A percentile compares a stretch with the other conserved stretches of the same genome.
Conservation (phyloP, 2,797 vertebrate genomes). For the Crocidura indochinensis region DNA sequence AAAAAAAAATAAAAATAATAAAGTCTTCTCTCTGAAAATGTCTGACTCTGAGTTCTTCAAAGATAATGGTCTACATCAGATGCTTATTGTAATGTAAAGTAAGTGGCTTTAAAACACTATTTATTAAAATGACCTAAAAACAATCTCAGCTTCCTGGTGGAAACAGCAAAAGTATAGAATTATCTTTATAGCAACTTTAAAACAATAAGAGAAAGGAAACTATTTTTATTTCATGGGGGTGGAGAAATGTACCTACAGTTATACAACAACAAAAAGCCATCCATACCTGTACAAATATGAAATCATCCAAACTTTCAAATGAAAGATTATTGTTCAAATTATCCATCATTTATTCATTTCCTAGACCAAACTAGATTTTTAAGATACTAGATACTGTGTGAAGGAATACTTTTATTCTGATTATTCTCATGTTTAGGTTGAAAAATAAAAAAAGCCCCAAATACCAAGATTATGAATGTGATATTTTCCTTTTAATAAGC, state of each 20-base stretch:
- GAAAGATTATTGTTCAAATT: slow-evolving; percentile 53
- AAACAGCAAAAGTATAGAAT: slow-evolving; percentile 52
- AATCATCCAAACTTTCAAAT: slow-evolving; percentile 56
- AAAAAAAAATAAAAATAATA: slow-evolving; percentile 33
- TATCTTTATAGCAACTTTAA: slow-evolving; percentile 44
- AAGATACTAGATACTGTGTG: slow-evolving; percentile 42
- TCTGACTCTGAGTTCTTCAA: no score
- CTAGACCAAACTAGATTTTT: slow-evolving; percentile 43
- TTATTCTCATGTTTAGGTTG: slow-evolving; percentile 33
- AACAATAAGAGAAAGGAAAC: slow-evolving; percentile 26
- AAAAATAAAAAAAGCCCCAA: slow-evolving; percentile 16
- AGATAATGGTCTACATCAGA: slow-evolving; percentile 6
- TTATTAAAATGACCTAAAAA: slow-evolving; percentile 58
- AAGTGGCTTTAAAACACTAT: background rate
- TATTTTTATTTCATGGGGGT: slow-evolving; percentile 25
- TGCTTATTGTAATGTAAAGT: slow-evolving; percentile 46
- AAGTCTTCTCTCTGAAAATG: slow-evolving; percentile 53
- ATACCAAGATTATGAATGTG: slow-evolving; percentile 54
- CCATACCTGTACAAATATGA: slow-evolving; percentile 51
- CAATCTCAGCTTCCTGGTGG: background rate
- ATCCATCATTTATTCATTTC: slow-evolving; percentile 41
- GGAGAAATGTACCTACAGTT: slow-evolving; percentile 31
- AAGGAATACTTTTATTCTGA: slow-evolving; percentile 47
- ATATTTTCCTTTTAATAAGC: slow-evolving; percentile 63
- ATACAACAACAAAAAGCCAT: slow-evolving; percentile 47